Base-by-base conservation (phyloP, 2,888 invertebrate genomes). In the Polyploca ridens region DNA sequence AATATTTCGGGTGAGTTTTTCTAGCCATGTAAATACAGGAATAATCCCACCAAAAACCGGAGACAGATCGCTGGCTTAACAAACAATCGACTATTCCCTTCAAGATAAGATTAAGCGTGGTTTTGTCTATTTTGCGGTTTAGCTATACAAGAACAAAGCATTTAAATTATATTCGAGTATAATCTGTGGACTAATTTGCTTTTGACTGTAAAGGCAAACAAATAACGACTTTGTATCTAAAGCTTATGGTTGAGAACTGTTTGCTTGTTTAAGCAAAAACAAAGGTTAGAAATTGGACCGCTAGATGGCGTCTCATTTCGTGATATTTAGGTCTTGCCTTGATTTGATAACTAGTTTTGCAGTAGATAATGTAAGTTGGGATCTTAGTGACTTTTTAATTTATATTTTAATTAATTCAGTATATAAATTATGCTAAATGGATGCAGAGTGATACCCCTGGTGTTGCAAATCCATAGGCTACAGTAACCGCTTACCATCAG, bases 81-180 rank as follows among this genome's bases (percentile, higher is more conserved):
- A 73, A 77, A 79, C 75, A 77, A 74, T 78, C 65, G 74, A 67
- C 66, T 74, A 69, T 67, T 69, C 66, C 58, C 68, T 62, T 64
- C 35, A 10, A 66, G 77, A 75, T 72, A 74, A 77, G 71, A 74
- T 77, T 71, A 70, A 16, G 19, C 16, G 54, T 54, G 66, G 68
- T 66, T 74, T 71, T 72, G 75, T 71, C 69, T 63, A 57, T 64
- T 66, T 67, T 68, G 78, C 54, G 75, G 75, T 71, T 78, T 19
- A 61, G 38, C n/a, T 19, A 41, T 41, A 41, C 61, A 61, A 61
- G 41, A 61, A 61, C 61, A 41, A 41, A 19, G 27, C 19, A 60
- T 41, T 61, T 27, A 41, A 27, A 16, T 41, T 41, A 61, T 27
- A 41, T 44, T 41, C 27, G 13, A 19, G 44, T 27, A 35, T 60